Conservation (phyloP, 2,888 invertebrate genomes). For the Phyllotreta cruciferae region DNA sequence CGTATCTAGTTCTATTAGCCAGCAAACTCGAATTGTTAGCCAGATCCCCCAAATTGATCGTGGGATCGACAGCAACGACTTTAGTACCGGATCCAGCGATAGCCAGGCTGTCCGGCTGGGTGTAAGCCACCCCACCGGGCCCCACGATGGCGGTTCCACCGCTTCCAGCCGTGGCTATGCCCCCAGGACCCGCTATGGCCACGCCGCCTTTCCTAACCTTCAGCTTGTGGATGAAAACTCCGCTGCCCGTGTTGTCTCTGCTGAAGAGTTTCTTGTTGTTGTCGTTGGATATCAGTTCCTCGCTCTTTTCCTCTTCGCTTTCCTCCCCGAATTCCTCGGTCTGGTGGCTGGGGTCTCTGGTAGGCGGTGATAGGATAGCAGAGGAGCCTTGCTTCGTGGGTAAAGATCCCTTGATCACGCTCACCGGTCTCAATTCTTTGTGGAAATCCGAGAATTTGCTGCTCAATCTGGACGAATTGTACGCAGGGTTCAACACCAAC, state of each 20-base stretch:
- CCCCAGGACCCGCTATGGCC: constrained; percentile 83
- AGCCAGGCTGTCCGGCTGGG: constrained; percentile 76
- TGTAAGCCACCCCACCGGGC: constrained; percentile 78
- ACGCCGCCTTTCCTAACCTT: constrained; percentile 79
- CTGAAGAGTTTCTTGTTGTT: constrained; percentile 53
- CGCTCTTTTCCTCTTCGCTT: constrained; percentile 48
- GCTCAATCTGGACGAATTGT: constrained; percentile 21
- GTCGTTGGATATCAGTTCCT: constrained; percentile 48
- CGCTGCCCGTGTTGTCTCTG: constrained; percentile 63
- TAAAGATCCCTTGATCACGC: constrained; percentile 23
- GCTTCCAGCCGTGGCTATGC: constrained; percentile 79
- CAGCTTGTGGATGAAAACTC: constrained; percentile 73
- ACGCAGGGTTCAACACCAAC: constrained; percentile 24
- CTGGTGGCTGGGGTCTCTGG: constrained; percentile 41
- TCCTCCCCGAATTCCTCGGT: constrained; percentile 46
- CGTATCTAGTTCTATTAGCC: constrained; percentile 51
- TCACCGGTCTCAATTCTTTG: constrained; percentile 26
- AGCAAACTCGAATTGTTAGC: constrained; percentile 51
- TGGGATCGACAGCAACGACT: constrained; percentile 71
- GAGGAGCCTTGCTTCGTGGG: constrained; percentile 9
- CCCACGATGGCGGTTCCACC: constrained; percentile 84
- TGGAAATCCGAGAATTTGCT: constrained; percentile 36
- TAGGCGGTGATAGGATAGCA: constrained; percentile 39
- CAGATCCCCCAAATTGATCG: constrained; percentile 66
- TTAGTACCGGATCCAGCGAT: constrained; percentile 78